These are phyloP conservation scores for Caenorhabditis zanzibari DNA, from an alignment of 2,888 invertebrate genomes.

Conservation along the genomic window DNA sequence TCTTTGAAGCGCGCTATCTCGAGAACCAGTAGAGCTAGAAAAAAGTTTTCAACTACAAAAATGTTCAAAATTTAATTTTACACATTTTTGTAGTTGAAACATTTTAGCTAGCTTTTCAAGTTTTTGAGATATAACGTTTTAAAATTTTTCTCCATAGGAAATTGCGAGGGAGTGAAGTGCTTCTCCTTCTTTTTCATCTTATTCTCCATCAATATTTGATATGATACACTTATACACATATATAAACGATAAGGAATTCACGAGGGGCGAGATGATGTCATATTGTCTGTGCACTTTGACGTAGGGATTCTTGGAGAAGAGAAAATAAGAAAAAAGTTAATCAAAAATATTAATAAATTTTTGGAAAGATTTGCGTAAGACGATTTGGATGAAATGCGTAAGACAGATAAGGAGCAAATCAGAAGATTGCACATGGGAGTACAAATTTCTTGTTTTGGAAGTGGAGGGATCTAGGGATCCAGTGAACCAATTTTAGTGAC, in stretches of 20 bases:
- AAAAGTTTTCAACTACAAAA: neutral
- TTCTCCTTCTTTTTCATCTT: too few species aligned
- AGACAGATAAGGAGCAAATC: too few species aligned
- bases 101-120: too few species aligned
- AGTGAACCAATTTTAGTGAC: too few species aligned
- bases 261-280: constrained; percentile 3
- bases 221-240: neutral
- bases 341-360: neutral
- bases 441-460: too few species aligned
- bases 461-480: too few species aligned
- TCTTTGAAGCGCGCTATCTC: too few species aligned
- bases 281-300: constrained; percentile 14
- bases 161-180: constrained; percentile 2
- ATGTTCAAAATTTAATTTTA: too few species aligned
- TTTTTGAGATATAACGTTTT: too few species aligned
- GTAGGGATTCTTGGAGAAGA: constrained; percentile 5
- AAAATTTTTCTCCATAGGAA: too few species aligned
- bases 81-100: too few species aligned
- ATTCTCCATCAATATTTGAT: constrained; percentile 12
- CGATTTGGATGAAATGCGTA: neutral
- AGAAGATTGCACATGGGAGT: too few species aligned
- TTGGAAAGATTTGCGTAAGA: neutral
- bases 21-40: neutral
- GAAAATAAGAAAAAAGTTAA: neutral
- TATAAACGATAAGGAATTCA: constrained; percentile 14